Base-by-base conservation (phyloP, 2,888 invertebrate species). In the Cynaeus angustus region DNA sequence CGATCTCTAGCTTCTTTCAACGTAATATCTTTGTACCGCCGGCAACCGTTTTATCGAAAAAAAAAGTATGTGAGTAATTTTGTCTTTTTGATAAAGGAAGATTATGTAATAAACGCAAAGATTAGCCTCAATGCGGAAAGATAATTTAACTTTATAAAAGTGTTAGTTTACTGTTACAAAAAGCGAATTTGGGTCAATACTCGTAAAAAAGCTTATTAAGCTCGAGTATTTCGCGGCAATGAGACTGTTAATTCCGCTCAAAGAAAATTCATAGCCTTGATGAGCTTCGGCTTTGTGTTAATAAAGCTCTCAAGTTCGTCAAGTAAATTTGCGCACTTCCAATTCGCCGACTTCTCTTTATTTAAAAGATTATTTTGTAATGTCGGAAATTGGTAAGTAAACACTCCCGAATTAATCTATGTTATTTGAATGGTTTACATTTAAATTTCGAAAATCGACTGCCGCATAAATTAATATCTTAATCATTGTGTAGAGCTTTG, bases 281-380 rank as follows among this genome's bases (percentile, higher is more conserved):
- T 33, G 46, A 59, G 28, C 50, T 50, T 43, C 43, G 10, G 43
- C 16, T 50, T 50, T 50, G 43, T 21, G 46, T 46, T 59, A 46
- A 45, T 59, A 59, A 59, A 12, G 28, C 33, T 37, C 30, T n/a
- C 7, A 37, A 59, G 33, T 59, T 59, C 33, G 16, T 28, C 14
- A 59, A 46, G 59, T 59, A 26, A 59, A 59, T 59, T 59, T 46
- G 38, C n/a, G 38, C 8, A 37, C 55, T 55, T 37, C 28, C 55
- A 38, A 46, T 59, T 59, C 59, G 30, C 16, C 28, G 56, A 56
- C 33, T 59, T 26, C 43, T 16, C 58, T 43, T 45, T 59, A 48
- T 59, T 59, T 46, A 10, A 56, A 56, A 59, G 59, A 59, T 59
- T 59, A 59, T 46, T 46, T 59, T 46, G 59, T 30, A 59, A 59